Conservation (phyloP, 2,888 invertebrate genomes). For the Drosophila mercatorum region DNA sequence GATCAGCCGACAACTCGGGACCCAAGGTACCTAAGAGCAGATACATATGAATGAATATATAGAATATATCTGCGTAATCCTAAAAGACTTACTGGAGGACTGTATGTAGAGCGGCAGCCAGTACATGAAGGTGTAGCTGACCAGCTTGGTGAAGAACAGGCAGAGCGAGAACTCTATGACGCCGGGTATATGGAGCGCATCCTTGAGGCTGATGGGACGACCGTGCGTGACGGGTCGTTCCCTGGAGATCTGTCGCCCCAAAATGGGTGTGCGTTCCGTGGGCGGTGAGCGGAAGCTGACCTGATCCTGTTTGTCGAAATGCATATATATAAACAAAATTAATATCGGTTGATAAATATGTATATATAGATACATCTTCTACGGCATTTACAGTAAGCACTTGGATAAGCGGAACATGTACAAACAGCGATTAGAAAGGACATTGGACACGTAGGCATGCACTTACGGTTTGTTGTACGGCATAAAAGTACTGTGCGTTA, state of each 20-base stretch:
- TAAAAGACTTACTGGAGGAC: conserved; percentile 89
- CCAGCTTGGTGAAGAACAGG: conserved; percentile 97
- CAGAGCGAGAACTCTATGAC: conserved; percentile 96
- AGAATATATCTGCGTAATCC: neutral
- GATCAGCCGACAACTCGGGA: conserved; percentile 89
- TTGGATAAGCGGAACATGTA: conserved; percentile 17
- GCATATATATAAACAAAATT: neutral
- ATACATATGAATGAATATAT: neutral
- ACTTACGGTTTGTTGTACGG: conserved; percentile 58
- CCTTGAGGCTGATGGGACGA: conserved; percentile 78
- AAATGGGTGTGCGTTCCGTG: conserved; percentile 84
- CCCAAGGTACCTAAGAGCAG: conserved; percentile 87
- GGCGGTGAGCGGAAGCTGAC: conserved; percentile 81
- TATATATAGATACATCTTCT: neutral
- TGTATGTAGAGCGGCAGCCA: conserved; percentile 97
- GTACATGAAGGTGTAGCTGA: conserved; percentile 98
- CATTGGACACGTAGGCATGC: conserved; percentile 29
- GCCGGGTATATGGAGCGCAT: conserved; percentile 94
- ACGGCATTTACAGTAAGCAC: conserved; percentile 1
- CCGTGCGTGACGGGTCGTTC: conserved; percentile 20
- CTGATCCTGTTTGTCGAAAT: conserved; percentile 72
- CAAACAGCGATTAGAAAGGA: conserved; percentile 9
- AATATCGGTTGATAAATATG: neutral
- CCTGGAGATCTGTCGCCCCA: conserved; percentile 54
- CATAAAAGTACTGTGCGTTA: conserved; percentile 42